A percentile compares a stretch with the other conserved stretches of the same genome.
phyloP scores from a whole-genome alignment of 2,113 vertebrate genomes.

The Cyphomyrus plagiostoma region DNA sequence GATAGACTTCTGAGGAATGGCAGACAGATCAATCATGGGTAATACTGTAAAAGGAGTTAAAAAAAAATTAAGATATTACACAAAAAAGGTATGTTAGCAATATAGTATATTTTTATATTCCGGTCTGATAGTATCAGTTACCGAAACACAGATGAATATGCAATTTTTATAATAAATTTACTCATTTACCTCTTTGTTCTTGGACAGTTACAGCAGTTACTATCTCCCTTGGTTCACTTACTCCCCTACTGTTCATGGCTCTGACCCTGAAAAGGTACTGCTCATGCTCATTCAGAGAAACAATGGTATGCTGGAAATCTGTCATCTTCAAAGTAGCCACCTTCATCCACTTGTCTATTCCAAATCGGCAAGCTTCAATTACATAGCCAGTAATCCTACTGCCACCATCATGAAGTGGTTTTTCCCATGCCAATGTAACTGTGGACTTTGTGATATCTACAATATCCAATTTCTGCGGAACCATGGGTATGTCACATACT shows the following conservation, averaged over 20 bases:
- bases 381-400: slow-evolving; percentile 86
- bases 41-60: slow-evolving; percentile 63
- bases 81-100: neutral
- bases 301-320: slow-evolving; percentile 79
- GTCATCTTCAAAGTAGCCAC: slow-evolving; percentile 83
- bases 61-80: neutral
- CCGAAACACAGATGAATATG: neutral
- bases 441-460: slow-evolving; percentile 84
- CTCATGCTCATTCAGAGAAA: slow-evolving; percentile 89
- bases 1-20: slow-evolving; percentile 85
- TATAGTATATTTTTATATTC: neutral
- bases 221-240: slow-evolving; percentile 83
- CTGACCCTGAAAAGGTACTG: slow-evolving; percentile 88
- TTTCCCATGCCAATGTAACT: slow-evolving; percentile 87
- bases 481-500: slow-evolving; percentile 84
- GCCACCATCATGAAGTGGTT: slow-evolving; percentile 90
- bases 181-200: slow-evolving; percentile 80
- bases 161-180: neutral
- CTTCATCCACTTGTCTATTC: slow-evolving; percentile 95
- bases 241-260: slow-evolving; percentile 86
- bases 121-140: neutral
- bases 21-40: slow-evolving; percentile 80
- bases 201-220: slow-evolving; percentile 82
- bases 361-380: slow-evolving; percentile 87
- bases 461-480: slow-evolving; percentile 83